phyloP scores from a whole-genome alignment of 2,797 vertebrate genomes.

The Anabacerthia variegaticeps region DNA sequence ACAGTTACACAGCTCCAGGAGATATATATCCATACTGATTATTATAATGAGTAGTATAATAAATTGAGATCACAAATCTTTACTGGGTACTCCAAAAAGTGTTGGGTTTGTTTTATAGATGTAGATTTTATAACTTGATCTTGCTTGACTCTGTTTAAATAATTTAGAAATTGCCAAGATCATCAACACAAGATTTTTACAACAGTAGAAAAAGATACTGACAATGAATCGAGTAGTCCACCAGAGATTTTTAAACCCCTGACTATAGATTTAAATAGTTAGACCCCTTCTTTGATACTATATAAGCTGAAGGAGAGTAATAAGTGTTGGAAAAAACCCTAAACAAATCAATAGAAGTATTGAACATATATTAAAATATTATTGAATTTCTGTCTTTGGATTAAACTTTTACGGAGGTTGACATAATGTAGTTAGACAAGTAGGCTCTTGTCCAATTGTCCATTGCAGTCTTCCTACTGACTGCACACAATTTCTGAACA shows the following conservation, averaged over 20 bases:
- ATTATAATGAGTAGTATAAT: neutral
- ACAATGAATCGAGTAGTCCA: neutral
- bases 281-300: neutral
- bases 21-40: neutral
- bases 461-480: neutral
- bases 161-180: neutral
- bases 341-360: neutral
- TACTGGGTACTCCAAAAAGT: neutral
- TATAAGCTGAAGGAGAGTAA: neutral
- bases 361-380: slow-evolving; percentile 15
- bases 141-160: neutral
- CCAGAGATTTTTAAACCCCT: neutral
- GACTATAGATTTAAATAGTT: neutral
- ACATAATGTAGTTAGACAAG: neutral
- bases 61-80: neutral
- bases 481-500: neutral
- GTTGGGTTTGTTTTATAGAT: neutral
- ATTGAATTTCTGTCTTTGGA: slow-evolving; percentile 3
- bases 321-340: neutral
- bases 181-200: neutral
- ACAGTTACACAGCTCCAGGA: neutral
- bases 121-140: neutral
- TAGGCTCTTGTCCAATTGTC: neutral
- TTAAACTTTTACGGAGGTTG: neutral
- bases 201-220: neutral